Percentiles rank a stretch among this genome's conserved stretches.
Evolutionary conservation across 1,140 invertebrate species (phyloP).

Genomic region (Meteorus sp.): DNA sequence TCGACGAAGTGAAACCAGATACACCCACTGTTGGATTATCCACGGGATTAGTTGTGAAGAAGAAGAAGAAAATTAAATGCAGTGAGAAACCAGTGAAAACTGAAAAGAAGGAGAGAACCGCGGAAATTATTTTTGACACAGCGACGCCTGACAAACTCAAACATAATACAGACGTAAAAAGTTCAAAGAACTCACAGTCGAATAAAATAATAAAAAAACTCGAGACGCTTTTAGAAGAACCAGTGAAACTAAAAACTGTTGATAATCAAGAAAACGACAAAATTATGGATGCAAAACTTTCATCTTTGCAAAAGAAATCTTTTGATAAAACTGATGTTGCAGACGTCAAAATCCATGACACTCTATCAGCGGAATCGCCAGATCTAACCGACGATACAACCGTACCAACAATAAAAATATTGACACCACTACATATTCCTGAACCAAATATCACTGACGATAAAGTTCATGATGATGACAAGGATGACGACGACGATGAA

Average conservation of each 20-base stretch:
- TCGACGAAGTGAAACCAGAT: slow-evolving; percentile 18
- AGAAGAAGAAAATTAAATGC: slow-evolving; percentile 17
- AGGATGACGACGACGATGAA: slow-evolving; percentile 37
- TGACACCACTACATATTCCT: not conserved
- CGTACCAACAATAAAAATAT: slow-evolving; percentile 35
- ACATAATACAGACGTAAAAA: slow-evolving; percentile 4
- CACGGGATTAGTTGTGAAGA: not conserved
- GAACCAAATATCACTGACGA: not conserved
- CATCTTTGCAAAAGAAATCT: not conserved
- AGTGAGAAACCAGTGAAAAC: slow-evolving; percentile 14
- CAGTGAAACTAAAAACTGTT: not conserved
- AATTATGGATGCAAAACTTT: not conserved
- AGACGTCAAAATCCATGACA: not conserved
- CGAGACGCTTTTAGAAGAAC: not conserved
- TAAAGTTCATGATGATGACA: slow-evolving; percentile 14
- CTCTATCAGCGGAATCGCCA: not conserved
- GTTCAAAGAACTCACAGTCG: slow-evolving; percentile 1
- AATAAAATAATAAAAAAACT: slow-evolving; percentile 3
- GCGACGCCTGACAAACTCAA: slow-evolving; percentile 14
- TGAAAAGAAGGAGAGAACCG: slow-evolving; percentile 16
- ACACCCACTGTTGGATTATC: not conserved
- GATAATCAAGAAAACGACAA: slow-evolving; percentile 1
- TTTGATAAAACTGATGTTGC: not conserved
- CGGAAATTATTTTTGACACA: slow-evolving; percentile 30
- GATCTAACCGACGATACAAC: not conserved